Base-by-base conservation (phyloP, 2,797 vertebrate genomes). In the Danio aesculapii region DNA sequence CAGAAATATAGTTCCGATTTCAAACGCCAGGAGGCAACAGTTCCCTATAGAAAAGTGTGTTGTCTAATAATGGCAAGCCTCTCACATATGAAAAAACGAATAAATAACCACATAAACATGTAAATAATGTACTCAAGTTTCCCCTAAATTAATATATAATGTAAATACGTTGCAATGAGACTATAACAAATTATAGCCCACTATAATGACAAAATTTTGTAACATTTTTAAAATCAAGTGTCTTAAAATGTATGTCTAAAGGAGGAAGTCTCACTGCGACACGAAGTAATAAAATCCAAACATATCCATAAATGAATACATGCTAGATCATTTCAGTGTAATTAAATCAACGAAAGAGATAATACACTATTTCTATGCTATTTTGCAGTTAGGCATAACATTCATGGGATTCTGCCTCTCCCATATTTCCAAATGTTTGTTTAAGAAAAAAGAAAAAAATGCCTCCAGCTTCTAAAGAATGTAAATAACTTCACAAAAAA, bases 351-450 rank as follows among this genome's bases (percentile, higher is more conserved):
- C 2, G 7, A 53, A 57, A 58, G 41, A 21, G n/a, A 57, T 7
- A 10, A 55, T 17, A 43, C 10, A 71, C 13, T 4, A 8, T 53
- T 8, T 53, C 7, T 75, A 14, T 75, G n/a, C 59, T 14, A 63
- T 52, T 75, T 6, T 43, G 5, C 13, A 58, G 39, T 49, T 41
- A 68, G 13, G 63, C 19, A 39, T 49, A 47, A 14, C 6, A 7
- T 66, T 58, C 63, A 14, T 58, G 10, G 17, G 6, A 44, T 59
- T 39, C 30, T 46, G 9, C 82, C 66, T 67, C 44, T 58, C 6
- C 12, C 46, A 71, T 59, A 81, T 67, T 75, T 75, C 43, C 57
- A 43, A 52, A 72, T 58, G 16, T 64, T 44, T 77, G 57, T 17
- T 55, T 4, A 13, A 16, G 30, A 59, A 19, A 5, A 0, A 16